A percentile compares a stretch with the other conserved stretches of the same genome.
These are phyloP conservation scores for Melanotaenia parkinsoni DNA, from an alignment of 2,797 vertebrate species.

Conservation along the genomic window DNA sequence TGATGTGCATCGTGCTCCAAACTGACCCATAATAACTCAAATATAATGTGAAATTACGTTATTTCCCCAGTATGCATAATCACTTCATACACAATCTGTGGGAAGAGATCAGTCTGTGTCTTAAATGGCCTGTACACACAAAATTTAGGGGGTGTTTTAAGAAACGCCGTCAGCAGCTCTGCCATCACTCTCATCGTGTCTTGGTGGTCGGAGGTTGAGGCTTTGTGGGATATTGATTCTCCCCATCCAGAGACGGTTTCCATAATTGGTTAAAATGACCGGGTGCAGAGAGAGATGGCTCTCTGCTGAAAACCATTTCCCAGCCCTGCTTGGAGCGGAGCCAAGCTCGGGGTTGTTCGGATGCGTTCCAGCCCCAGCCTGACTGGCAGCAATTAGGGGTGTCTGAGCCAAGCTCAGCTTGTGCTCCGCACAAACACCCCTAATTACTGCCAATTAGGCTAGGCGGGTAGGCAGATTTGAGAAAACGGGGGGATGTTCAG, in stretches of 20 bases:
- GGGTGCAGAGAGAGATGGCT: constrained; percentile 85
- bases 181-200: constrained; percentile 81
- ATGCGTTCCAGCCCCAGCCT: constrained; percentile 88
- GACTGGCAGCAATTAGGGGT: constrained; percentile 91
- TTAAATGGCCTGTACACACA: constrained; percentile 29
- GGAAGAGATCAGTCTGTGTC: constrained; percentile 54
- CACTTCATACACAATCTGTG: constrained; percentile 65
- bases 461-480: constrained; percentile 89
- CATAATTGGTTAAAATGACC: constrained; percentile 90
- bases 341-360: constrained; percentile 86
- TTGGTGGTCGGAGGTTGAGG: constrained; percentile 80
- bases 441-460: constrained; percentile 91
- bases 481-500: constrained; percentile 86
- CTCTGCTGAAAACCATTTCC: constrained; percentile 88
- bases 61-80: constrained; percentile 57
- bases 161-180: constrained; percentile 76
- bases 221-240: constrained; percentile 85
- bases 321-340: constrained; percentile 87
- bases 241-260: constrained; percentile 84
- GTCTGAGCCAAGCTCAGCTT: constrained; percentile 88
- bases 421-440: constrained; percentile 84
- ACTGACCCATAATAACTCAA: constrained; percentile 59
- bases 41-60: constrained; percentile 64
- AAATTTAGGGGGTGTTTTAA: constrained; percentile 71
- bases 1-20: constrained; percentile 39